A percentile compares a stretch with the other conserved stretches of the same genome.
Conservation (phyloP, 2,888 invertebrate genomes). For the Tetragonisca angustula region DNA sequence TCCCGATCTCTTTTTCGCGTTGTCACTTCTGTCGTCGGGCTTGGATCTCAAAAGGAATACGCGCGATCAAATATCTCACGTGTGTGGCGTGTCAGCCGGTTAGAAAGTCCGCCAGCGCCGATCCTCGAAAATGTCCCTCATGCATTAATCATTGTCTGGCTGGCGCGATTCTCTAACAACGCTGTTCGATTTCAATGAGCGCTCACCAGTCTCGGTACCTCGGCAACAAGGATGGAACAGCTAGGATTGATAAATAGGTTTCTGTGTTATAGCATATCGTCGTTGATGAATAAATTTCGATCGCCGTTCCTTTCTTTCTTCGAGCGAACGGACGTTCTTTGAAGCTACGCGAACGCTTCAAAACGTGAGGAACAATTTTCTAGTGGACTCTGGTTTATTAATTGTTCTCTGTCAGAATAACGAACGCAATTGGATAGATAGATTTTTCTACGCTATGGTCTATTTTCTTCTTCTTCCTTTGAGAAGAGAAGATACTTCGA, state of each 20-base stretch:
- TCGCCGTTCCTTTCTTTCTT: background rate
- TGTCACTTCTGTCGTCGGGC: slow-evolving; percentile 64
- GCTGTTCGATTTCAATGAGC: slow-evolving; percentile 60
- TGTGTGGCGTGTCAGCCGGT: slow-evolving; percentile 62
- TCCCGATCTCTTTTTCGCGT: slow-evolving; percentile 49
- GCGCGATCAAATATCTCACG: slow-evolving; percentile 69
- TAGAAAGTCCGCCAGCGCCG: slow-evolving; percentile 70
- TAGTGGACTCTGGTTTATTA: too few relatives aligned
- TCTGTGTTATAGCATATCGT: slow-evolving; percentile 10
- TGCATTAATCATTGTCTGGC: slow-evolving; percentile 79
- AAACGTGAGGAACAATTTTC: too few relatives aligned
- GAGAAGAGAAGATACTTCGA: background rate
- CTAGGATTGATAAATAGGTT: slow-evolving; percentile 28
- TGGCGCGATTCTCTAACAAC: slow-evolving; percentile 60
- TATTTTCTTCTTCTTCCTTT: background rate
- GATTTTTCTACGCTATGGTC: background rate
- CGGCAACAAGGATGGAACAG: slow-evolving; percentile 21
- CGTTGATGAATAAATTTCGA: slow-evolving; percentile 16
- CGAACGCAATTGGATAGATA: too few relatives aligned
- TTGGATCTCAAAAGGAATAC: slow-evolving; percentile 57
- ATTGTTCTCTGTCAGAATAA: too few relatives aligned
- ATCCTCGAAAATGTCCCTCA: slow-evolving; percentile 79
- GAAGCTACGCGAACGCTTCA: too few relatives aligned
- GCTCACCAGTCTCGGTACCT: slow-evolving; percentile 31
- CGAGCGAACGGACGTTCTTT: too few relatives aligned